Evolutionary conservation across 2,888 invertebrate species (phyloP).

Genomic region (Spisula subtruncata): DNA sequence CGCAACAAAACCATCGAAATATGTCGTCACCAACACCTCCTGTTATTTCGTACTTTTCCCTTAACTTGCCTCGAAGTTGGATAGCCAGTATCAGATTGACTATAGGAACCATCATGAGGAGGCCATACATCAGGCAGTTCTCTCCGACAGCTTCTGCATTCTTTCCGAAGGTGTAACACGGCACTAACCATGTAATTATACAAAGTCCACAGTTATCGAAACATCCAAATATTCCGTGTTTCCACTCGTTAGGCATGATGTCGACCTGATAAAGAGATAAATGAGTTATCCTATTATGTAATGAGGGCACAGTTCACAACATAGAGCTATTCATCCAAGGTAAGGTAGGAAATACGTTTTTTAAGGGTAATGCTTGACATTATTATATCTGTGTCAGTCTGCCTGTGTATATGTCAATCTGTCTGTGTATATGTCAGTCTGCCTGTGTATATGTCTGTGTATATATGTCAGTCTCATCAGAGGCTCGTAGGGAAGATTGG

Average conservation of each 20-base stretch:
- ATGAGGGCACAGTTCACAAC: too few species aligned
- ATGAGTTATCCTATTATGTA: too few species aligned
- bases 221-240: constrained; percentile 85
- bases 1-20: constrained; percentile 81
- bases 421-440: too few species aligned
- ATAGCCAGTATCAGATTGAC: constrained; percentile 79
- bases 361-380: too few species aligned
- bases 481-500: too few species aligned
- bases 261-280: not conserved
- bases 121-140: constrained; percentile 83
- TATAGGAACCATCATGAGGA: constrained; percentile 80
- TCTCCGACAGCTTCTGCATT: constrained; percentile 86
- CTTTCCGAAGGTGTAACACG: constrained; percentile 86
- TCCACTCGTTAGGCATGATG: constrained; percentile 75
- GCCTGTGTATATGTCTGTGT: too few species aligned
- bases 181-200: constrained; percentile 83
- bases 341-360: too few species aligned
- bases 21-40: constrained; percentile 82
- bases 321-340: too few species aligned
- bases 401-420: too few species aligned
- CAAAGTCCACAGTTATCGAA: constrained; percentile 85
- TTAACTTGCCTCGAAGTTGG: constrained; percentile 81
- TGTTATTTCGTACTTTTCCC: constrained; percentile 82
- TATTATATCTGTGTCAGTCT: too few species aligned
- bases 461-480: too few species aligned